Conservation (phyloP, 2,888 invertebrate species). For the Drosophila siamana region DNA sequence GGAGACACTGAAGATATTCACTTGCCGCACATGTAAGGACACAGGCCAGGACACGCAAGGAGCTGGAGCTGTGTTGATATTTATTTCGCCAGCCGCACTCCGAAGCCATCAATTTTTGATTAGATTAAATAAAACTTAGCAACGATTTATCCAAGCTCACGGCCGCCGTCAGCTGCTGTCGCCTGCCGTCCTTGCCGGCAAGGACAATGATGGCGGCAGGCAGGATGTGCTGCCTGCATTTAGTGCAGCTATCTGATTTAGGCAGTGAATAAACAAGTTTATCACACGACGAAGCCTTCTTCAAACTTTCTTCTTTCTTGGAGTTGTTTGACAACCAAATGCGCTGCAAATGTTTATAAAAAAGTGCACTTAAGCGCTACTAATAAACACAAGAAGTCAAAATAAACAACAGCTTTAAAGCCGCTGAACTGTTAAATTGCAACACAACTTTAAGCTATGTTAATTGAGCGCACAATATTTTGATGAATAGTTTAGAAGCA, state of each 20-base stretch:
- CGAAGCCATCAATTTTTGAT: conserved; percentile 79
- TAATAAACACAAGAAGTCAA: too few relatives aligned
- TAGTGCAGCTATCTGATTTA: conserved; percentile 55
- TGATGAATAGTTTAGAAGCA: too few relatives aligned
- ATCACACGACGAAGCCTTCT: neutral
- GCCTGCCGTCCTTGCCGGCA: neutral
- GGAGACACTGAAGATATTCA: conserved; percentile 1
- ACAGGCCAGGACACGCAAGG: conserved; percentile 9
- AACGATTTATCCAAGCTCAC: conserved; percentile 76
- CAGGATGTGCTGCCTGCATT: conserved; percentile 55
- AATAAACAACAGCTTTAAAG: too few relatives aligned
- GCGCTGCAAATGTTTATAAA: too few relatives aligned
- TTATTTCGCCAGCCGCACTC: conserved; percentile 67
- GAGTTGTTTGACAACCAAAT: too few relatives aligned
- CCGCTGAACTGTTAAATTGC: too few relatives aligned
- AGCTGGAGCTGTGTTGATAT: conserved; percentile 62
- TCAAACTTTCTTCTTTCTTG: too few relatives aligned
- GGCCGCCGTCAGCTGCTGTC: conserved; percentile 30
- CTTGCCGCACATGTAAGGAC: conserved; percentile 7
- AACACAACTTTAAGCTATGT: too few relatives aligned
- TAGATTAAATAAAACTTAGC: conserved; percentile 82
- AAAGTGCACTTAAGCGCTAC: too few relatives aligned
- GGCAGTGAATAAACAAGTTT: conserved; percentile 23
- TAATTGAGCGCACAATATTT: too few relatives aligned
- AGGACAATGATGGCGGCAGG: conserved; percentile 42